Conservation (phyloP, 2,113 vertebrate species). For the Paracanthobrama guichenoti region DNA sequence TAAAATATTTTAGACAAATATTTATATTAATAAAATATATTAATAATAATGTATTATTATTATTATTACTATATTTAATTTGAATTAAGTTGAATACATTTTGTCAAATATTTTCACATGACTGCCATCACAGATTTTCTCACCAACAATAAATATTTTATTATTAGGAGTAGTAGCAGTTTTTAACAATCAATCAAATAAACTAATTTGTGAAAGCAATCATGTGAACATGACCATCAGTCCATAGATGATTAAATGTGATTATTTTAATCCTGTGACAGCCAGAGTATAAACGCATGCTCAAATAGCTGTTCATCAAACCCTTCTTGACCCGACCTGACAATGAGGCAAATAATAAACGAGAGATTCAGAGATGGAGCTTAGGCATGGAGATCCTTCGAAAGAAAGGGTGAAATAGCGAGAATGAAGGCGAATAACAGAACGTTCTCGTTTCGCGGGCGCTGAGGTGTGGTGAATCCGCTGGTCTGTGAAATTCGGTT, state of each 20-base stretch:
- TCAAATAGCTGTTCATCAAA: constrained; percentile 17
- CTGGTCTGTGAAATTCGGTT: constrained; percentile 65
- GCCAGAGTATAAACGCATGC: neutral
- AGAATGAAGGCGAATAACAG: constrained; percentile 45
- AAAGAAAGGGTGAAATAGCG: neutral
- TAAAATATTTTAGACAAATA: neutral
- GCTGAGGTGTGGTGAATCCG: constrained; percentile 61
- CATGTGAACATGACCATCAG: neutral
- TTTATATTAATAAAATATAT: neutral
- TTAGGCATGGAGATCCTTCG: neutral
- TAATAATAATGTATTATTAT: neutral
- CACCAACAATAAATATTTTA: too few relatives aligned
- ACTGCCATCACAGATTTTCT: too few relatives aligned
- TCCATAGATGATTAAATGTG: constrained; percentile 19
- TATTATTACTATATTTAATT: neutral
- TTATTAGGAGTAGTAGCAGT: neutral
- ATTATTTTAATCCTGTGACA: constrained; percentile 4
- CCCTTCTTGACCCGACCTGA: neutral
- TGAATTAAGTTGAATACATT: too few relatives aligned
- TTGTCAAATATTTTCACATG: too few relatives aligned
- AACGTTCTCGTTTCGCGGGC: constrained; percentile 61
- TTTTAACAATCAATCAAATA: neutral
- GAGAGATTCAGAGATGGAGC: neutral
- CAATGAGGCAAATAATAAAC: constrained; percentile 15
- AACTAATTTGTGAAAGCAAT: neutral